Base-by-base conservation (phyloP, 2,888 invertebrate species). In the Apodemia zela region DNA sequence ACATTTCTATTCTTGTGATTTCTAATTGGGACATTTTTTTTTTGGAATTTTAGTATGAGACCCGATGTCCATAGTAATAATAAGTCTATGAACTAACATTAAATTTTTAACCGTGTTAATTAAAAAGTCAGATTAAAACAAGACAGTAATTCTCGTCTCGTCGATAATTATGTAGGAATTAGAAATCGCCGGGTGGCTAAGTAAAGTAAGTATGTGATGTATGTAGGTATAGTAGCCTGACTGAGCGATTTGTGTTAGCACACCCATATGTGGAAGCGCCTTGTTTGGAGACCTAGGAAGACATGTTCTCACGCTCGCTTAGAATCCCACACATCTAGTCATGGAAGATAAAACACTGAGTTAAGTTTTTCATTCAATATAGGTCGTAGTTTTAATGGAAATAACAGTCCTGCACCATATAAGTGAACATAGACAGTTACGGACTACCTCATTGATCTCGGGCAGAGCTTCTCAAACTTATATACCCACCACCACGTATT, bases 301-400 rank as follows among this genome's bases (percentile, higher is more conserved):
- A 75, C 81, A 72, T 73, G 81, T 81, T 84, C 81, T 82, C 87
- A 85, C 85, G 75, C 15, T 42, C 15, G 42, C 75, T 69, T 71
- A 76, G 72, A 75, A 71, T 75, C 74, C 74, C 71, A 71, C 68
- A 67, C 67, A 61, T 66, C 65, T 64, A 65, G 63, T 63, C 66
- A 63, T 61, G 65, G 63, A 33, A 42, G 25, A 38, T 59, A 58
- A 62, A 45, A 62, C 29, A 29, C 33, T 58, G 58, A 17, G 58
- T 42, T 17, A 17, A 42, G 54, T 62, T 62, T 42, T 25, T 33
- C 17, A 13, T 29, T 49, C 25, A 29, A 18, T 62, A 51, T 51
- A 58, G 38, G 13, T 54, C 54, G 13, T 3, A 54, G 29, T 38
- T 42, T 58, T 62, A 57, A 45, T 45, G 33, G 62, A 59, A 59